Evolutionary conservation across 2,888 invertebrate genomes (phyloP), one percentile per base, ranked within the genome.

Genomic region (Lepidocyrtinus sp.): DNA sequence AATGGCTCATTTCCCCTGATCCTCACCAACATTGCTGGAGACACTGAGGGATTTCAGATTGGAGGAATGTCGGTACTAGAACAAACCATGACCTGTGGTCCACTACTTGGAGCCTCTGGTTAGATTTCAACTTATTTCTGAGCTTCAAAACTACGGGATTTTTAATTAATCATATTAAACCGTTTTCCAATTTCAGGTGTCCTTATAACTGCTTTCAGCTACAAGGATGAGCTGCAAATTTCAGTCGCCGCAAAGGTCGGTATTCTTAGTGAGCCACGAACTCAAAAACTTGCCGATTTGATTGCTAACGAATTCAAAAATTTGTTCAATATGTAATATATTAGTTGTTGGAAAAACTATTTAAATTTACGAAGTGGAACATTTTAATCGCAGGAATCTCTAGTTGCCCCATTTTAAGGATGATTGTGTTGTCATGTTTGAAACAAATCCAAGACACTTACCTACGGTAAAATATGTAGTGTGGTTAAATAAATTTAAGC

Each of bases 31-130:
- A 25, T 63, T 15, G 63, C 63, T 25, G 63, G 25, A 2, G 26
- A 63, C 2, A 15, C 12, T 2, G 61, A 77, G 26, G 77, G 77
- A 19, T 77, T 77, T 46, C 59, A 65, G 19, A 72, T 77, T 24
- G 77, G 71, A 1, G 22, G 64, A 19, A 59, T 36, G 59, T 67
- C 71, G 1, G 25, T 45, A 19, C 55, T 59, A 17, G 71, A 77
- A 12, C 67, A 70, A 22, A 61, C 71, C 5, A 77, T 77, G 77
- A 67, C 71, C 1, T 77, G 77, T 46, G 71, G 71, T 19, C 77
- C 77, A 19, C 36, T 65, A 1, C 0, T 19, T 2, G 77, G 77
- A 17, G 71, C 67, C 0, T 65, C 65, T 26, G 72, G 72, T 77
- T n/a, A n/a, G n/a, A 55, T 55, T 55, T 17, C 55, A 55, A 55